Conservation (phyloP, 1,140 invertebrate species). For the Matsumurasca onukii region DNA sequence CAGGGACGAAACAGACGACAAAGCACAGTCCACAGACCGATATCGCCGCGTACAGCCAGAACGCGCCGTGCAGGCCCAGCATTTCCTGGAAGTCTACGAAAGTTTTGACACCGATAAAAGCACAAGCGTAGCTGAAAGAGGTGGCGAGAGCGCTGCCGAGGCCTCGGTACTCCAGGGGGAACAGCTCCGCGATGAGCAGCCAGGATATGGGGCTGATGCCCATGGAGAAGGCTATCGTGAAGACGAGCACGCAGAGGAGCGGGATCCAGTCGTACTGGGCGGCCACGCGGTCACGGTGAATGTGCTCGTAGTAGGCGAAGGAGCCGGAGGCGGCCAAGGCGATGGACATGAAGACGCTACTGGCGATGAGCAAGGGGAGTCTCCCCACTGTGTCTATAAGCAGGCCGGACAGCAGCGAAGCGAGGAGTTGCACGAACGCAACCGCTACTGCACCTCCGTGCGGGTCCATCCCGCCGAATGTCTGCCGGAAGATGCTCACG, state of each 20-base stretch:
- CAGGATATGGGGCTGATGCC: slow-evolving; percentile 90
- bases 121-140: slow-evolving; percentile 83
- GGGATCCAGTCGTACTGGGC: slow-evolving; percentile 71
- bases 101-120: slow-evolving; percentile 86
- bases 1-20: slow-evolving; percentile 82
- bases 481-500: slow-evolving; percentile 75
- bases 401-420: slow-evolving; percentile 72
- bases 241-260: slow-evolving; percentile 75
- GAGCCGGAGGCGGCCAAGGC: slow-evolving; percentile 77
- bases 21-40: slow-evolving; percentile 81
- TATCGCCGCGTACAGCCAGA: slow-evolving; percentile 86
- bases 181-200: slow-evolving; percentile 84
- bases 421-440: slow-evolving; percentile 74
- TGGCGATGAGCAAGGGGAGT: slow-evolving; percentile 73
- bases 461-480: slow-evolving; percentile 75
- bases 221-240: slow-evolving; percentile 80
- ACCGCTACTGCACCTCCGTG: slow-evolving; percentile 78
- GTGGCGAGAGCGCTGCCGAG: slow-evolving; percentile 80
- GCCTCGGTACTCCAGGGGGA: slow-evolving; percentile 80
- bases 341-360: slow-evolving; percentile 78
- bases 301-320: slow-evolving; percentile 70
- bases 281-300: slow-evolving; percentile 36
- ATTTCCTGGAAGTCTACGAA: slow-evolving; percentile 76
- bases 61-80: slow-evolving; percentile 77
- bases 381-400: slow-evolving; percentile 77